phyloP scores from a whole-genome alignment of 2,797 vertebrate species.

The Lepilemur ruficaudatus region DNA sequence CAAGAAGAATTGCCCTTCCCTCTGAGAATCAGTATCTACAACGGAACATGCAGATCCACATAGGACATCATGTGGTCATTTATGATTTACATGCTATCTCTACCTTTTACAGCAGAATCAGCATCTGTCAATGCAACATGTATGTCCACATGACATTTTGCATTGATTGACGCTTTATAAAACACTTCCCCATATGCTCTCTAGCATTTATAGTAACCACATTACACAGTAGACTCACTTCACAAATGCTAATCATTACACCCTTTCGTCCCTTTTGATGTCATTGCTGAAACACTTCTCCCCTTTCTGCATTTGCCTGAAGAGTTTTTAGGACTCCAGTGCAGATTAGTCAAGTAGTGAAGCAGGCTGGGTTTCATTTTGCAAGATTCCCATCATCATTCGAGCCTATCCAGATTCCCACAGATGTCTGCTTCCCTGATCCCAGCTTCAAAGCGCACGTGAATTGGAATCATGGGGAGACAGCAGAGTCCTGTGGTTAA shows the following conservation, averaged over 20 bases:
- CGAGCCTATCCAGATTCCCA: not conserved
- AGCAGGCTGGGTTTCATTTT: not conserved
- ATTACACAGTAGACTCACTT: not conserved
- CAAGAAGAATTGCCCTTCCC: not conserved
- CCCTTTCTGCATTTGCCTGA: not conserved
- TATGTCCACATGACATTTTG: not conserved
- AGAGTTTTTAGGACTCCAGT: not conserved
- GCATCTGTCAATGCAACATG: not conserved
- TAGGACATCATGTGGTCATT: not conserved
- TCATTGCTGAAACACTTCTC: not conserved
- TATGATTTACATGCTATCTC: not conserved
- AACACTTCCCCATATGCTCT: not conserved
- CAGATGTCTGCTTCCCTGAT: rapidly evolving
- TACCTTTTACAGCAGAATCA: not conserved
- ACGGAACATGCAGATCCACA: not conserved
- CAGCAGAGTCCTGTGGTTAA: not conserved
- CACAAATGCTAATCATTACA: not conserved
- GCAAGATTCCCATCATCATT: not conserved
- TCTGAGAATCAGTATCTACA: not conserved
- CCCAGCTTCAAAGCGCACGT: not conserved
- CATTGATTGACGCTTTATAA: not conserved
- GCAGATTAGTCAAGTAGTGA: not conserved
- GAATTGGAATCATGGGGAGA: not conserved
- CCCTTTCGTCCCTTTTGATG: not conserved
- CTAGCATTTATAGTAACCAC: not conserved